phyloP scores from a whole-genome alignment of 2,113 vertebrate genomes.

The Speoplatyrhinus poulsoni region DNA sequence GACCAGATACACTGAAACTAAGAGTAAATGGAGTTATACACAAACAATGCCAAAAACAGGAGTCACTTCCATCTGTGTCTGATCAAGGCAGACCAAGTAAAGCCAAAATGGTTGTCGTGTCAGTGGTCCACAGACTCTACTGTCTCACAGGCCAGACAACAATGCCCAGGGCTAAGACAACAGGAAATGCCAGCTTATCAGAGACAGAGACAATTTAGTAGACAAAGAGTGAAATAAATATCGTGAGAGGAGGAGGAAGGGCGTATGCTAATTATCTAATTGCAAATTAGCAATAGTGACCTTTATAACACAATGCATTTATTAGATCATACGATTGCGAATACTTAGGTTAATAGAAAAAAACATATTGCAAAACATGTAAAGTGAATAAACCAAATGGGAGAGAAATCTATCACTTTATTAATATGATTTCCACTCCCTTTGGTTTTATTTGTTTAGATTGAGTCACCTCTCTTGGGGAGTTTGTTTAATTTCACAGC shows the following conservation, averaged over 20 bases:
- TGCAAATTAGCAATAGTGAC: constrained; percentile 12
- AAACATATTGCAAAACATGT: constrained; percentile 26
- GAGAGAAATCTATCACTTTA: constrained; percentile 58
- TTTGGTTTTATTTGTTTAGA: constrained; percentile 71
- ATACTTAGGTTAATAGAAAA: not conserved
- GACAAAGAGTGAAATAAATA: constrained; percentile 29
- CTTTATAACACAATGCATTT: constrained; percentile 13
- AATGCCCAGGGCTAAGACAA: constrained; percentile 69
- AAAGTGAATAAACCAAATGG: constrained; percentile 49
- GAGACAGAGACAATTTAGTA: constrained; percentile 26
- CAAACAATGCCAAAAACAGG: constrained; percentile 55
- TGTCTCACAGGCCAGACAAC: constrained; percentile 65
- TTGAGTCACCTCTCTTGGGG: constrained; percentile 69
- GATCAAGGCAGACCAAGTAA: constrained; percentile 41
- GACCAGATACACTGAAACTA: constrained; percentile 30
- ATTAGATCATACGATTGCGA: constrained; percentile 1
- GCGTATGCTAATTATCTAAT: constrained; percentile 13
- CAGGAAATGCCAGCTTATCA: constrained; percentile 78
- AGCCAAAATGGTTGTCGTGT: constrained; percentile 54
- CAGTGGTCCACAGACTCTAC: constrained; percentile 51
- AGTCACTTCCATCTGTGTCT: constrained; percentile 18
- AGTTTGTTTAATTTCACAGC: constrained; percentile 78
- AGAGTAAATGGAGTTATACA: constrained; percentile 55
- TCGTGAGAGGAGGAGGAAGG: constrained; percentile 20
- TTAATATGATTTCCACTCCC: constrained; percentile 71